Conservation (phyloP, 2,888 invertebrate genomes). For the Melikaiella ostensackeni region DNA sequence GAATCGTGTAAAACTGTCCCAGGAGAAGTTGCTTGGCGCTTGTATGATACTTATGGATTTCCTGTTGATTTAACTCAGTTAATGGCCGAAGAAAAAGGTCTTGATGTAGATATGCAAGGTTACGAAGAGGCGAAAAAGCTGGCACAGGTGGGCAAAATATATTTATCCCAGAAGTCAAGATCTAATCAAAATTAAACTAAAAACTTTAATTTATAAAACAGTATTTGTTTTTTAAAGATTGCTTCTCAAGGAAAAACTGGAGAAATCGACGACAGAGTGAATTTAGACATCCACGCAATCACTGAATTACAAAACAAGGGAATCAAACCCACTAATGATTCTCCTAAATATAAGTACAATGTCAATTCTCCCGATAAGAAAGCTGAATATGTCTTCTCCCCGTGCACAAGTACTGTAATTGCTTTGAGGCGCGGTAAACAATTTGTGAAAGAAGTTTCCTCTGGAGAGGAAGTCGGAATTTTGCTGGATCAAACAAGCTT, state of each 20-base stretch:
- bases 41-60: constrained; percentile 99
- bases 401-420: constrained; percentile 87
- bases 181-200: too few relatives aligned
- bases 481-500: constrained; percentile 95
- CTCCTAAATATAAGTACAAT: constrained; percentile 93
- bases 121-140: constrained; percentile 95
- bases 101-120: constrained; percentile 91
- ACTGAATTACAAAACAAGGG: constrained; percentile 90
- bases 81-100: constrained; percentile 97
- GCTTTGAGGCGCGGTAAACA: constrained; percentile 88
- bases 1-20: constrained; percentile 86
- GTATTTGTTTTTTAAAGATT: constrained; percentile 77
- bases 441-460: constrained; percentile 89
- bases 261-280: constrained; percentile 89
- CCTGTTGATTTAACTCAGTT: constrained; percentile 98
- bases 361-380: constrained; percentile 82
- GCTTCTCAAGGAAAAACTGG: constrained; percentile 92
- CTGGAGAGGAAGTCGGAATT: constrained; percentile 94
- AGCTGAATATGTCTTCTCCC: constrained; percentile 87
- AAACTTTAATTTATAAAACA: not conserved
- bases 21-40: constrained; percentile 97
- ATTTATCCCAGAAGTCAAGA: not conserved
- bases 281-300: constrained; percentile 96
- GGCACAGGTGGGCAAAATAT: constrained; percentile 81
- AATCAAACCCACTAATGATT: constrained; percentile 92